Evolutionary conservation across 2,888 invertebrate species (phyloP).

Genomic region (Unio pictorum): DNA sequence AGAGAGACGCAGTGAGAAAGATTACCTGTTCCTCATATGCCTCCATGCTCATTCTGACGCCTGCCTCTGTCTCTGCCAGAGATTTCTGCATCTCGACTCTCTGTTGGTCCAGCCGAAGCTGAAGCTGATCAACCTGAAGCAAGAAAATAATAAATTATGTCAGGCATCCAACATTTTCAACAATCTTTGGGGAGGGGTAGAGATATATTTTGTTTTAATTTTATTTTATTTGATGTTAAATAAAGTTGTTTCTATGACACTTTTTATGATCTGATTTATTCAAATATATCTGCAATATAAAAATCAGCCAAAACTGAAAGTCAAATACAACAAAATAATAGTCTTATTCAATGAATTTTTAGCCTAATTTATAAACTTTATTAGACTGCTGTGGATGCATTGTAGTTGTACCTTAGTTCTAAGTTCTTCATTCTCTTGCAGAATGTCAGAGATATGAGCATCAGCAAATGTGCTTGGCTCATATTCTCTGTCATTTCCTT

Average conservation of each 20-base stretch:
- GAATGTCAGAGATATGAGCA: constrained; percentile 51
- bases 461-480: constrained; percentile 60
- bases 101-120: constrained; percentile 59
- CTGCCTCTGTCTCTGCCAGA: constrained; percentile 60
- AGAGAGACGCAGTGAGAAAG: background rate
- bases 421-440: constrained; percentile 61
- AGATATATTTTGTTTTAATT: too few species aligned
- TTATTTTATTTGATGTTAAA: too few species aligned
- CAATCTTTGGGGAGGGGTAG: too few species aligned
- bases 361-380: background rate
- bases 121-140: constrained; percentile 56
- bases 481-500: constrained; percentile 39
- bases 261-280: too few species aligned
- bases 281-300: too few species aligned
- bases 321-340: too few species aligned
- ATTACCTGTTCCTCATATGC: constrained; percentile 56
- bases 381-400: background rate
- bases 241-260: too few species aligned
- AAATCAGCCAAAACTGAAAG: too few species aligned
- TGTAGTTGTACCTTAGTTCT: constrained; percentile 49
- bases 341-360: too few species aligned
- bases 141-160: background rate
- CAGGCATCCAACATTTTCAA: too few species aligned
- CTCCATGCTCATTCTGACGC: constrained; percentile 52
- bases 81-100: constrained; percentile 57